Base-by-base conservation (phyloP, 2,888 invertebrate genomes). In the Syrista parreyssii region DNA sequence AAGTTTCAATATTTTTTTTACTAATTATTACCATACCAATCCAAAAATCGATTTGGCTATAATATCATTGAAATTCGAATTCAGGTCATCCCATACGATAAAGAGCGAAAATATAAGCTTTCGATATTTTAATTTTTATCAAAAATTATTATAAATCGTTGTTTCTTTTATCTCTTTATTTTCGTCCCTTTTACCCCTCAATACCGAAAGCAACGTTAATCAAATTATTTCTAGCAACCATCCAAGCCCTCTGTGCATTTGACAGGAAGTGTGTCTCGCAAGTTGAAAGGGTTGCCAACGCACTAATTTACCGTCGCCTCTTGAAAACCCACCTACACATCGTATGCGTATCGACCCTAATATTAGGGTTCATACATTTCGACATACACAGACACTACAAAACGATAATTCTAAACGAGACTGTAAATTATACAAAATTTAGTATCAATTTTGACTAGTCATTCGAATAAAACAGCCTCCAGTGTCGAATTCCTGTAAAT, bases 211-310 rank as follows among this genome's bases (percentile, higher is more conserved):
- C 75, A 74, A 76, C 75, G 79, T 80, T 82, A 84, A 84, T 84
- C 83, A 86, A 83, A 84, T 83, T 79, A 77, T 68, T 79, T 82
- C 33, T 33, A 80, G 82, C 84, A 84, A 81, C 82, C 81, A 80
- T 81, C 82, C 80, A 79, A 81, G 81, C 80, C 80, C 83, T 84
- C 85, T 82, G 82, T 83, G 84, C 81, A 82, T 82, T 83, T 84
- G 83, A 85, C 82, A 79, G 79, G 80, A 77, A 78, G 77, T 79
- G 80, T 78, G 80, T 77, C 78, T 75, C 81, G 79, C 76, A 76
- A 82, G 82, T 84, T 79, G 84, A 85, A 85, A 84, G 82, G 85
- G 83, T 76, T 75, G 79, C 73, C 79, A 75, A 77, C 78, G 78
- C 78, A 79, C 82, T 84, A 83, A 86, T 85, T 86, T 83, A 80